A percentile compares a stretch with the other conserved stretches of the same genome.
These are phyloP conservation scores for Cremastinae sp. DNA, from an alignment of 2,888 invertebrate genomes.

Conservation along the genomic window DNA sequence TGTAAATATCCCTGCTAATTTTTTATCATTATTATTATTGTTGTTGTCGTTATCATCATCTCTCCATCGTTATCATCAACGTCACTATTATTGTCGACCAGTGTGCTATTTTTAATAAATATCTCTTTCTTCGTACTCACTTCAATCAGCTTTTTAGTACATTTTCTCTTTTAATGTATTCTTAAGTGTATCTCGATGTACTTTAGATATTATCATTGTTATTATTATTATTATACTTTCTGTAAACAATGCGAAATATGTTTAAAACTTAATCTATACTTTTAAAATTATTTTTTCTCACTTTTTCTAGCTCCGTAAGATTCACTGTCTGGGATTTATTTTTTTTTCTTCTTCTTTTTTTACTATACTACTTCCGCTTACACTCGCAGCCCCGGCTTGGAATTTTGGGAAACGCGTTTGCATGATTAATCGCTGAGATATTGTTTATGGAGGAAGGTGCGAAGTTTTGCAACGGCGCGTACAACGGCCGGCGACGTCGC, in stretches of 20 bases:
- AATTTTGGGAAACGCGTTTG: slow-evolving; percentile 22
- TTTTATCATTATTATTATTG: slow-evolving; percentile 45
- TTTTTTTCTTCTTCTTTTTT: not conserved
- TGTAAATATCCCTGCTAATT: slow-evolving; percentile 77
- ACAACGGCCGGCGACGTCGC: slow-evolving; percentile 17
- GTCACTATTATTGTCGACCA: slow-evolving; percentile 1
- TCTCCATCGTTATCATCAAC: slow-evolving; percentile 7
- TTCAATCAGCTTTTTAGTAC: not conserved
- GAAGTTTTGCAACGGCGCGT: not conserved
- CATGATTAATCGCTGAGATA: slow-evolving; percentile 24
- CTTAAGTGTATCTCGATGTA: not conserved
- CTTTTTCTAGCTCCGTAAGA: not conserved
- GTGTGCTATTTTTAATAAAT: not conserved
- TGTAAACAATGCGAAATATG: not conserved
- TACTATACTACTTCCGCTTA: too few species aligned
- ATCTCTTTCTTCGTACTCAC: not conserved
- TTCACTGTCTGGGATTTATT: not conserved
- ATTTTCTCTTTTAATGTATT: slow-evolving; percentile 8
- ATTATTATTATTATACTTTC: not conserved
- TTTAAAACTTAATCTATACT: not conserved
- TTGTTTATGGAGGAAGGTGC: slow-evolving; percentile 26
- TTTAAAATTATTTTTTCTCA: not conserved
- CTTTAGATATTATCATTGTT: not conserved
- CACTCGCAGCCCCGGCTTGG: slow-evolving; percentile 5
- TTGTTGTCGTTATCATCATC: slow-evolving; percentile 5